These are phyloP conservation scores for Pammene fasciana DNA, from an alignment of 2,888 invertebrate species.

Conservation along the genomic window DNA sequence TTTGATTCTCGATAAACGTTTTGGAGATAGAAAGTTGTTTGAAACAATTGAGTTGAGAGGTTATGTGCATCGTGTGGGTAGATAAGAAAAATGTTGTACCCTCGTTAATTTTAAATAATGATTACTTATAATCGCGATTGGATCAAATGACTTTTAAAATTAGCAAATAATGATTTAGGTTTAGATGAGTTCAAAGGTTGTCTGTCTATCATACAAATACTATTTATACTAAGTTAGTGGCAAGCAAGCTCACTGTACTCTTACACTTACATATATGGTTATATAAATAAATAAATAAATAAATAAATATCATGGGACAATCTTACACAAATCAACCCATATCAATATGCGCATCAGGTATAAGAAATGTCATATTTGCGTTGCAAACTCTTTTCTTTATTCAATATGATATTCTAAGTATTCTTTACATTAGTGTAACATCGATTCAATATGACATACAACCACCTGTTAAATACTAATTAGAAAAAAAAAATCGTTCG, in stretches of 20 bases:
- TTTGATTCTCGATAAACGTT: constrained; percentile 78
- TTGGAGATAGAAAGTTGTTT: constrained; percentile 76
- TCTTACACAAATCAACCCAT: too few species aligned
- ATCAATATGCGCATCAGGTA: background rate
- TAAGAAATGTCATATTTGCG: too few species aligned
- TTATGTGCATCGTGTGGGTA: constrained; percentile 33
- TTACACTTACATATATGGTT: background rate
- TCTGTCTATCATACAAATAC: background rate
- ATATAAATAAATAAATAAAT: too few species aligned
- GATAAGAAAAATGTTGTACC: constrained; percentile 35
- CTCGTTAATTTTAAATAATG: constrained; percentile 29
- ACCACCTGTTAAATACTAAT: too few species aligned
- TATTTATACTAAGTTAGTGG: background rate
- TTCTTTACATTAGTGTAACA: too few species aligned
- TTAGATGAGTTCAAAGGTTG: constrained; percentile 5
- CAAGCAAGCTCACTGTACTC: background rate
- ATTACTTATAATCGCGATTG: constrained; percentile 14
- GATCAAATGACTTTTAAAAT: constrained; percentile 23
- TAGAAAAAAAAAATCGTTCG: too few species aligned
- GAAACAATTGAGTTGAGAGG: constrained; percentile 68
- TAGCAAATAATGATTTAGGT: constrained; percentile 1
- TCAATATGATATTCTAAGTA: too few species aligned
- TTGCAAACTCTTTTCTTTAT: too few species aligned
- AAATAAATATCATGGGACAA: too few species aligned
- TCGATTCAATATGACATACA: too few species aligned